Evolutionary conservation across 2,797 vertebrate species (phyloP), one percentile per base, ranked within the genome.

Genomic region (Poeciliopsis turneri): DNA sequence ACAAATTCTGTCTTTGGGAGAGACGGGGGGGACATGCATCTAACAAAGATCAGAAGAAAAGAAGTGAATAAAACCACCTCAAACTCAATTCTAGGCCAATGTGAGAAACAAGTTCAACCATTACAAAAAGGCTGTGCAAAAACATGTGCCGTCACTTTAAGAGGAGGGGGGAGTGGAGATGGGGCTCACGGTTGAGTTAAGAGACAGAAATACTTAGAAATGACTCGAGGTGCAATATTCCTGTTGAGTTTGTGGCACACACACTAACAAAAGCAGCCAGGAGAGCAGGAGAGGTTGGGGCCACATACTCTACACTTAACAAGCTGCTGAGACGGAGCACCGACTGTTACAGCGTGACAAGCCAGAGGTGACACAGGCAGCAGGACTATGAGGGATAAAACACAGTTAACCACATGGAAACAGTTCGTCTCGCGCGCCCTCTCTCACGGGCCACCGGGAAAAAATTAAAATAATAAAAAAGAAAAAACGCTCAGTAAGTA

Each of bases 221-320:
- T 51, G 69, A 80, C 68, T 78, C 81, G 23, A 90, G 93, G 94
- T 95, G 94, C 94, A 96, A 95, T 95, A 95, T 93, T 95, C 89
- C 93, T 88, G 80, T 78, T 75, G 86, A 49, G 82, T 86, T 89
- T 77, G 85, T 77, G 55, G 86, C 85, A 91, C 82, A 94, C 51
- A 53, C 79, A 90, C 64, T 77, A 82, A 88, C 81, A 88, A 75
- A 88, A 77, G 86, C 86, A 91, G 88, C 77, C 84, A 84, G 81
- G n/a, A 88, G 77, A 91, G 90, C 79, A 82, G 79, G 84, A 70
- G 61, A 51, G 75, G 74, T 74, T 47, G 83, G 89, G 88, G 86
- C 83, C 83, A 90, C 88, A 87, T 76, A 86, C 84, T 89, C 83
- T 90, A 90, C 85, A 84, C 80, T 80, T 53, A 61, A 90, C 72